Percentiles rank a stretch among this genome's conserved stretches.
Conservation (phyloP, 1,140 invertebrate species). For the Cyclargus thomasi region DNA sequence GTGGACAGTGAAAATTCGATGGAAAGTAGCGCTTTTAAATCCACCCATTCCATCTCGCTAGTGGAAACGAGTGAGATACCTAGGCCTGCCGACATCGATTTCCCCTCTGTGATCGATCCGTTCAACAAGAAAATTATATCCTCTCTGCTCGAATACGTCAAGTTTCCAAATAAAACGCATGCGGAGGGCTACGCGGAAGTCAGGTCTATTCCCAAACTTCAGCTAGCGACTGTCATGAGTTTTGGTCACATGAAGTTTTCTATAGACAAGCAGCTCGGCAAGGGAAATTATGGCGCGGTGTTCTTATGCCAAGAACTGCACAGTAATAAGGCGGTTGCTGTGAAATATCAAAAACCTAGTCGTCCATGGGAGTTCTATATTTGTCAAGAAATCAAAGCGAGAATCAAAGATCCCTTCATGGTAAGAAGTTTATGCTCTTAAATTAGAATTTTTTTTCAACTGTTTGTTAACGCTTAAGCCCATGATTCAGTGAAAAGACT, state of each 20-base stretch:
- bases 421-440: constrained; percentile 70
- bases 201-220: constrained; percentile 64
- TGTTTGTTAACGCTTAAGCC: too few relatives aligned
- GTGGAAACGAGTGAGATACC: constrained; percentile 70
- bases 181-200: constrained; percentile 66
- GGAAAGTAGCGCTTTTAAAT: constrained; percentile 69
- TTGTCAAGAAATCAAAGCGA: constrained; percentile 82
- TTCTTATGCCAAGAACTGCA: constrained; percentile 78
- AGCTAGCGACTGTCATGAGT: constrained; percentile 48
- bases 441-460: too few relatives aligned
- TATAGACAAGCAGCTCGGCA: constrained; percentile 82
- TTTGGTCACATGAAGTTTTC: constrained; percentile 78
- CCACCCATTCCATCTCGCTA: constrained; percentile 66
- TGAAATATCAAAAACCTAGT: constrained; percentile 86
- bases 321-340: constrained; percentile 78
- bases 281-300: constrained; percentile 84
- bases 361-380: constrained; percentile 90
- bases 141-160: constrained; percentile 75
- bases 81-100: constrained; percentile 67
- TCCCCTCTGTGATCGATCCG: constrained; percentile 73
- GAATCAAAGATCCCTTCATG: constrained; percentile 82
- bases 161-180: constrained; percentile 76
- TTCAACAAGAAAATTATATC: constrained; percentile 74
- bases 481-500: too few relatives aligned
- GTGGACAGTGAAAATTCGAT: constrained; percentile 74